A percentile compares a stretch with the other conserved stretches of the same genome.
Evolutionary conservation across 2,888 invertebrate genomes (phyloP).

Genomic region (Argyresthia goedartella): DNA sequence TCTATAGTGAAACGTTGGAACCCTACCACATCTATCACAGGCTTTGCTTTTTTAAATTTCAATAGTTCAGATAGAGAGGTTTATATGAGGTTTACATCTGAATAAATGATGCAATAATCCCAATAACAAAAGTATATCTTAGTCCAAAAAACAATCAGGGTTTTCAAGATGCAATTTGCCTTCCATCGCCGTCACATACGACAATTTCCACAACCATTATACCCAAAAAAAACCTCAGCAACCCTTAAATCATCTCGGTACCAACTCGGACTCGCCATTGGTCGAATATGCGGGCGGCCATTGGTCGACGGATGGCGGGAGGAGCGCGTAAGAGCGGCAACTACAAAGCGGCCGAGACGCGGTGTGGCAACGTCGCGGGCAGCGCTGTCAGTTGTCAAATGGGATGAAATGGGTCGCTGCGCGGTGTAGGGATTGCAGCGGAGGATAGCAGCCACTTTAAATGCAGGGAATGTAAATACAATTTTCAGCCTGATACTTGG

Average conservation of each 20-base stretch:
- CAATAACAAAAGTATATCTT: too few species aligned
- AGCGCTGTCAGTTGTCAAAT: slow-evolving; percentile 44
- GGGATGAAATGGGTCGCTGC: slow-evolving; percentile 31
- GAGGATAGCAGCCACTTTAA: too few species aligned
- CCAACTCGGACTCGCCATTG: slow-evolving; percentile 43
- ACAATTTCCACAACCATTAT: not conserved
- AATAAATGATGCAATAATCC: too few species aligned
- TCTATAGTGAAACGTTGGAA: not conserved
- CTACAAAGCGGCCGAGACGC: slow-evolving; percentile 53
- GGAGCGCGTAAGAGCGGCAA: slow-evolving; percentile 30
- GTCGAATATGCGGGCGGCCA: slow-evolving; percentile 31
- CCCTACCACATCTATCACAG: not conserved
- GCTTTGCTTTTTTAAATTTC: not conserved
- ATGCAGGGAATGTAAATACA: too few species aligned
- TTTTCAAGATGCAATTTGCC: too few species aligned
- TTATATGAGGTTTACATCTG: too few species aligned
- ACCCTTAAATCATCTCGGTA: slow-evolving; percentile 49
- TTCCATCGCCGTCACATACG: too few species aligned
- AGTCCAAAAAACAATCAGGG: too few species aligned
- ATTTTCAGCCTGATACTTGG: too few species aligned
- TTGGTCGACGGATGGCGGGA: slow-evolving; percentile 31
- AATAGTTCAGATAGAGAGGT: too few species aligned
- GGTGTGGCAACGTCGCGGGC: slow-evolving; percentile 22
- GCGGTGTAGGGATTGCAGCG: not conserved
- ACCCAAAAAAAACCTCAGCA: slow-evolving; percentile 18